Percentiles rank a stretch among this genome's conserved stretches.
Evolutionary conservation across 2,888 invertebrate species (phyloP).

Genomic region (Euzetes globulus): DNA sequence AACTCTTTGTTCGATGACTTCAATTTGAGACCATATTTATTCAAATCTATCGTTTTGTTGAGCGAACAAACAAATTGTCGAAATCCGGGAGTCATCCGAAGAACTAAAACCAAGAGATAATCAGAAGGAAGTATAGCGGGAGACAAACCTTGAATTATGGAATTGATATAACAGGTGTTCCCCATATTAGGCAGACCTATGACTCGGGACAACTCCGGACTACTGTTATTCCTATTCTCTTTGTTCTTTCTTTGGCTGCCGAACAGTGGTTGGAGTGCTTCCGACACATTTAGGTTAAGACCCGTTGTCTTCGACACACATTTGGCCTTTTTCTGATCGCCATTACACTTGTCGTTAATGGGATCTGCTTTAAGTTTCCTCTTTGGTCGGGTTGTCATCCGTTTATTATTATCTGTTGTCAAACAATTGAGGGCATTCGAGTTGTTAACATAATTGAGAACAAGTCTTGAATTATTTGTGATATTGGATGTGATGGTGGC

Average conservation of each 20-base stretch:
- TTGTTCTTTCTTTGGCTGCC: background rate
- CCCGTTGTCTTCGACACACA: too few relatives aligned
- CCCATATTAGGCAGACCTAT: constrained; percentile 13
- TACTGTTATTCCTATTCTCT: background rate
- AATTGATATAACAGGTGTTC: constrained; percentile 13
- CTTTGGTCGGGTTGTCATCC: too few relatives aligned
- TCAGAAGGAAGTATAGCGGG: background rate
- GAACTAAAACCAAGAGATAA: background rate
- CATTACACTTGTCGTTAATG: background rate
- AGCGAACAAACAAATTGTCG: background rate
- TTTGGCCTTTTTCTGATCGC: background rate
- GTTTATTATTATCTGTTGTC: too few relatives aligned
- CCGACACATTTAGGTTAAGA: background rate
- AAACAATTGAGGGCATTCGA: too few relatives aligned
- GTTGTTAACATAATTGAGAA: too few relatives aligned
- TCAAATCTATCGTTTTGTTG: background rate
- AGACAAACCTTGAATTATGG: constrained; percentile 9
- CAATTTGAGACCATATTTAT: background rate
- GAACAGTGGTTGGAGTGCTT: too few relatives aligned
- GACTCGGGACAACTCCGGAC: background rate
- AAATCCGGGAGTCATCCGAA: constrained; percentile 1
- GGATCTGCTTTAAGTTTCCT: too few relatives aligned
- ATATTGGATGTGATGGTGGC: too few relatives aligned
- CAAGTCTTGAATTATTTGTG: too few relatives aligned
- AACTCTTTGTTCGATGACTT: background rate